phyloP scores from a whole-genome alignment of 2,113 vertebrate species.

The Corythornis cristatus region DNA sequence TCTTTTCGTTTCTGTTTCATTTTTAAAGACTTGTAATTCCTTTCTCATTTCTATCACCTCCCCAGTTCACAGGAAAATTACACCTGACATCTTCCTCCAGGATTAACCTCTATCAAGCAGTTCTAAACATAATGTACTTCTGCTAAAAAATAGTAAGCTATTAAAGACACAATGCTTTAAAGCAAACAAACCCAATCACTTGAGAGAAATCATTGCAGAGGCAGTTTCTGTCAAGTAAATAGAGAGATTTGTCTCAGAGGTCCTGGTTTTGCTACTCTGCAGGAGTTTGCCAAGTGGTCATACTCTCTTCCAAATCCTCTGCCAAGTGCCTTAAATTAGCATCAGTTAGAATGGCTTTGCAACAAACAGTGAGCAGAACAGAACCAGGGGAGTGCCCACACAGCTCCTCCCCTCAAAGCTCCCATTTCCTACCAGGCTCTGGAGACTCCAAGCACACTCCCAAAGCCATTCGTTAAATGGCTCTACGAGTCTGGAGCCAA shows the following conservation, averaged over 20 bases:
- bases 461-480: not conserved
- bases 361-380: not conserved
- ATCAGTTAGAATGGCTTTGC: not conserved
- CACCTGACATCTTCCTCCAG: not conserved
- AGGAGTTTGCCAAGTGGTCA: not conserved
- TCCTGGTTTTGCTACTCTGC: not conserved
- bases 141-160: not conserved
- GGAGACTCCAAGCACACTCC: not conserved
- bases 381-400: rapidly evolving
- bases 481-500: not conserved
- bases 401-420: not conserved
- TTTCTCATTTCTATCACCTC: not conserved
- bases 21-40: not conserved
- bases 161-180: not conserved
- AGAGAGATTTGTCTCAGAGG: not conserved
- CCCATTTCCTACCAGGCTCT: not conserved
- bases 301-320: not conserved
- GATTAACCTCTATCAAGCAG: not conserved
- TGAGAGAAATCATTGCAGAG: not conserved
- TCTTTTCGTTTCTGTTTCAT: not conserved
- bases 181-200: not conserved
- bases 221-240: not conserved
- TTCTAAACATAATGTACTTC: not conserved
- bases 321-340: not conserved
- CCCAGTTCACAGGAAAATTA: not conserved